Percentiles rank a stretch among this genome's conserved stretches.
phyloP scores from a whole-genome alignment of 2,888 invertebrate genomes.

The Pristionchus exspectatus region DNA sequence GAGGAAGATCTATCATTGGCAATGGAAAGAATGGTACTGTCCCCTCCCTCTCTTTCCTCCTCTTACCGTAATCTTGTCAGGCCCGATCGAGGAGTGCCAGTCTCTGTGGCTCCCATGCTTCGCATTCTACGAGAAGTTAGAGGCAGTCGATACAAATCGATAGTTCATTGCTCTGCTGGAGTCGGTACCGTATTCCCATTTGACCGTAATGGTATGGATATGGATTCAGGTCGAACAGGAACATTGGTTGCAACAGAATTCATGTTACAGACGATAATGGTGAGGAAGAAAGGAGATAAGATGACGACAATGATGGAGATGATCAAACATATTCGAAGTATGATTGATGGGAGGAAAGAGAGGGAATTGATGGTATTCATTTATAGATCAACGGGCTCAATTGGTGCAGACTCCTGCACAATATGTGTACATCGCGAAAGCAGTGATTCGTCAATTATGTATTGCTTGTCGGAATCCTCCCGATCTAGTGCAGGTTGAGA shows the following conservation, averaged over 20 bases:
- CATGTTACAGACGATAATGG: neutral
- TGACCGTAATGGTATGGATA: neutral
- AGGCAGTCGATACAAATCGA: conserved; percentile 20
- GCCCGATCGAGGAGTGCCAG: conserved; percentile 11
- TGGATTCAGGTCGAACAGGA: conserved; percentile 2
- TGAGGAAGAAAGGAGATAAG: neutral
- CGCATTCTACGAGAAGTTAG: neutral
- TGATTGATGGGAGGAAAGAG: neutral
- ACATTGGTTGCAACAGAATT: neutral
- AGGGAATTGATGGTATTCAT: neutral
- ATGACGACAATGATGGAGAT: neutral
- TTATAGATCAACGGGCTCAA: conserved; percentile 59
- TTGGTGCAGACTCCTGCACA: conserved; percentile 59
- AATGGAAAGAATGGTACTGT: neutral
- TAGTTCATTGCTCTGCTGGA: conserved; percentile 8
- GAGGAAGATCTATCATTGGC: conserved; percentile 7
- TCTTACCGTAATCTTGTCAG: neutral
- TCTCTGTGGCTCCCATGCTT: neutral
- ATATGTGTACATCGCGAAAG: neutral
- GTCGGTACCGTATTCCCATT: neutral
- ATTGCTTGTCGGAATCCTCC: conserved; percentile 2
- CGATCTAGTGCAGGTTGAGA: neutral
- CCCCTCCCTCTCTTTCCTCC: neutral
- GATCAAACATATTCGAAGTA: neutral
- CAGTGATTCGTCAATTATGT: conserved; percentile 3